These are phyloP conservation scores for Nannospalax galili DNA, from an alignment of 2,113 vertebrate genomes.

Conservation along the genomic window DNA sequence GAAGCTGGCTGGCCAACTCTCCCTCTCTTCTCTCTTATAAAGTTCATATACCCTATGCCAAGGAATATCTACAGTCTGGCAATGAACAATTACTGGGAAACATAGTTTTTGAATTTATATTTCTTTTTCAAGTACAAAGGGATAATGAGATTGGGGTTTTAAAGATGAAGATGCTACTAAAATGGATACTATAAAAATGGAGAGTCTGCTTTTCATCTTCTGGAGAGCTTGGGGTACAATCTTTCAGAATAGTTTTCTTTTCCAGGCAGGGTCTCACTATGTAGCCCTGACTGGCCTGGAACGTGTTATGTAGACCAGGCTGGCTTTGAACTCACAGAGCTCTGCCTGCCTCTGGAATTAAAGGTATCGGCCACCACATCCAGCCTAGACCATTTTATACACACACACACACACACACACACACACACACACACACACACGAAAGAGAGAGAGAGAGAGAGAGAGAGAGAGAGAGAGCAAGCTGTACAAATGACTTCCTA, in stretches of 20 bases:
- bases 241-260: too few relatives aligned
- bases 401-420: background rate
- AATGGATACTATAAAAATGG: background rate
- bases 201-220: background rate
- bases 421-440: too few relatives aligned
- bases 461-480: too few relatives aligned
- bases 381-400: background rate
- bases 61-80: background rate
- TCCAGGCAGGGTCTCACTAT: background rate
- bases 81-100: background rate
- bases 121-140: background rate
- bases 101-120: background rate
- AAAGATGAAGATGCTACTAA: background rate
- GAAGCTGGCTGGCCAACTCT: background rate
- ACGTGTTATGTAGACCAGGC: background rate
- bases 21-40: background rate
- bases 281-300: too few relatives aligned
- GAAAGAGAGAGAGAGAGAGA: too few relatives aligned
- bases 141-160: background rate
- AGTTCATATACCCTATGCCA: background rate
- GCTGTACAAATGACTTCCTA: background rate
- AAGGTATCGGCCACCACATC: rapidly evolving
- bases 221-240: background rate
- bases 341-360: background rate
- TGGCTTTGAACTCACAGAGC: background rate